phyloP scores from a whole-genome alignment of 2,888 invertebrate genomes.

The Chydorus sphaericus region DNA sequence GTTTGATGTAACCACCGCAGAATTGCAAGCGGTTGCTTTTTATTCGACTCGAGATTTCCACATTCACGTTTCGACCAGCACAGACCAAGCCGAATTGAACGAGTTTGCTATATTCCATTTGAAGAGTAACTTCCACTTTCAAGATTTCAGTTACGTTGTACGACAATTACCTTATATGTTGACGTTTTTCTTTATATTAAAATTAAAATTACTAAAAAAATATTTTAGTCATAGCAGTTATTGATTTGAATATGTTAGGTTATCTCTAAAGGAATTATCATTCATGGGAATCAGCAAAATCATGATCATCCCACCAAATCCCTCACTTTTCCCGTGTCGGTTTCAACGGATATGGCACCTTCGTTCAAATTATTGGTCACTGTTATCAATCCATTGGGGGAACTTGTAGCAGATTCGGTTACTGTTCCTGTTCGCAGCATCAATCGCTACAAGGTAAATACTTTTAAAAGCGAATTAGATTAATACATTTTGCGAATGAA shows the following conservation, averaged over 20 bases:
- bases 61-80: conserved; percentile 33
- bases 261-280: conserved; percentile 35
- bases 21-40: conserved; percentile 22
- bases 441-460: conserved; percentile 30
- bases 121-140: conserved; percentile 33
- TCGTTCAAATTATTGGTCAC: conserved; percentile 37
- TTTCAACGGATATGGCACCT: conserved; percentile 40
- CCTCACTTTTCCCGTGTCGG: conserved; percentile 35
- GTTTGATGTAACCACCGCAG: conserved; percentile 17
- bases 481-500: background rate
- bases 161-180: conserved; percentile 14
- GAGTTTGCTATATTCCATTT: conserved; percentile 40
- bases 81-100: conserved; percentile 30
- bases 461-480: background rate
- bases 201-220: background rate
- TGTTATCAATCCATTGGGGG: conserved; percentile 30
- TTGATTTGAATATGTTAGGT: conserved; percentile 26
- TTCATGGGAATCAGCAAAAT: conserved; percentile 27
- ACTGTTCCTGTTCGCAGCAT: conserved; percentile 39
- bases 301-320: conserved; percentile 22
- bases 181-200: background rate
- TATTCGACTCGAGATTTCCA: conserved; percentile 30
- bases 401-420: conserved; percentile 36
- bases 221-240: background rate
- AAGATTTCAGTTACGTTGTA: conserved; percentile 36